Evolutionary conservation across 1,140 invertebrate species (phyloP).

Genomic region (Physella acuta): DNA sequence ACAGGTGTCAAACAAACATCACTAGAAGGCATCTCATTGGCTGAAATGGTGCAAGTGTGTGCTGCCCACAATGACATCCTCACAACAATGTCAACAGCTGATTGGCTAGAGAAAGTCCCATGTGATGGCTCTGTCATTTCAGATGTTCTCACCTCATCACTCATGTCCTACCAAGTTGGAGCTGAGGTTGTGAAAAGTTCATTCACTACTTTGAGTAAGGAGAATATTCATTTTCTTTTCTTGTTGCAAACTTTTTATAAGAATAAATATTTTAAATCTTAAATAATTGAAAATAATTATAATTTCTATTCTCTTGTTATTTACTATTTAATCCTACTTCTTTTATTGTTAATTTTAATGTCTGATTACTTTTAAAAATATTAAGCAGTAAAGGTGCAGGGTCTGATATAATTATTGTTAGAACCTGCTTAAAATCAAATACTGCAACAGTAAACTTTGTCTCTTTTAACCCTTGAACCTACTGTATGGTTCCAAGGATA

Average conservation of each 20-base stretch:
- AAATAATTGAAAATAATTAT: not conserved
- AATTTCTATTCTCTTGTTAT: not conserved
- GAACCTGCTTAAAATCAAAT: too few species aligned
- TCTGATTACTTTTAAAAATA: too few species aligned
- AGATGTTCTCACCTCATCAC: conserved; percentile 35
- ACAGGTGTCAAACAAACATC: not conserved
- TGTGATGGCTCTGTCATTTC: not conserved
- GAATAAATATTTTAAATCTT: not conserved
- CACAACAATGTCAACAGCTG: conserved; percentile 38
- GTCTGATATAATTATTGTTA: too few species aligned
- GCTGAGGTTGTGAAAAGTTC: conserved; percentile 29
- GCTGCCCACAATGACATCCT: conserved; percentile 47
- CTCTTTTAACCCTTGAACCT: too few species aligned
- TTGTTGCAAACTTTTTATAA: not conserved
- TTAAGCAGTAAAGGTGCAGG: too few species aligned
- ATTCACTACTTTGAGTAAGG: conserved; percentile 36
- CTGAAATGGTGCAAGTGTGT: conserved; percentile 51
- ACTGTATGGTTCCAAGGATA: too few species aligned
- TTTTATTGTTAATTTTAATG: not conserved
- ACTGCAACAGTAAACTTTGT: too few species aligned
- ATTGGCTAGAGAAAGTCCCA: conserved; percentile 47
- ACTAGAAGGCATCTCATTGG: conserved; percentile 39
- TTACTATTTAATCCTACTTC: not conserved
- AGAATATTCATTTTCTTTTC: not conserved
- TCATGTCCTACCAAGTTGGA: conserved; percentile 41